Percentiles rank a stretch among this genome's conserved stretches.
These are phyloP conservation scores for Noctua fimbriata DNA, from an alignment of 2,888 invertebrate species.

Conservation along the genomic window DNA sequence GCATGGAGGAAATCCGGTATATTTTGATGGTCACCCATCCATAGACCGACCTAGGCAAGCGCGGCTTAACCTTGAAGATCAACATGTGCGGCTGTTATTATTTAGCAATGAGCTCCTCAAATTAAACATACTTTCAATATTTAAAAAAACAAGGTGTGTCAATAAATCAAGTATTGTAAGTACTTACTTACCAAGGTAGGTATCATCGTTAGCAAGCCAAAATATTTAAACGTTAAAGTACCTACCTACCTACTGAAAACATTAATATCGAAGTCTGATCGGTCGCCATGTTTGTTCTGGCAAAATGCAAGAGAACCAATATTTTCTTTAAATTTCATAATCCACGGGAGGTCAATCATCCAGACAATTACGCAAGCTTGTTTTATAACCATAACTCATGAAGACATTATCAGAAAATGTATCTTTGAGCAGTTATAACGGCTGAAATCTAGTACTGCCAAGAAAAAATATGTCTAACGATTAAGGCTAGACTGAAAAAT, in stretches of 20 bases:
- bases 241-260: background rate
- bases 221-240: background rate
- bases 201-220: background rate
- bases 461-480: constrained; percentile 9
- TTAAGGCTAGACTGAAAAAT: constrained; percentile 28
- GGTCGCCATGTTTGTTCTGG: background rate
- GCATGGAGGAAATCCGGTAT: no score
- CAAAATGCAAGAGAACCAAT: constrained; percentile 7
- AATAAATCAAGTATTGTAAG: background rate
- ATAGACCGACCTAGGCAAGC: background rate
- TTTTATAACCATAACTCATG: constrained; percentile 14
- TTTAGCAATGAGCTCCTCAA: background rate
- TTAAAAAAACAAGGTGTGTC: background rate
- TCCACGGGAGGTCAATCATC: constrained; percentile 17
- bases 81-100: background rate
- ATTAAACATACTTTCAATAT: background rate
- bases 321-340: constrained; percentile 26
- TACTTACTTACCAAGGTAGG: background rate
- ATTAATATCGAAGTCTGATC: background rate
- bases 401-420: constrained; percentile 26
- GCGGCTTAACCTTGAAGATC: background rate
- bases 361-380: constrained; percentile 13
- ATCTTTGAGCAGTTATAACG: background rate
- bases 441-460: background rate
- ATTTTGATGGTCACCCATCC: no score